Base-by-base conservation (phyloP, 2,888 invertebrate species). In the Palloptera scutellata region DNA sequence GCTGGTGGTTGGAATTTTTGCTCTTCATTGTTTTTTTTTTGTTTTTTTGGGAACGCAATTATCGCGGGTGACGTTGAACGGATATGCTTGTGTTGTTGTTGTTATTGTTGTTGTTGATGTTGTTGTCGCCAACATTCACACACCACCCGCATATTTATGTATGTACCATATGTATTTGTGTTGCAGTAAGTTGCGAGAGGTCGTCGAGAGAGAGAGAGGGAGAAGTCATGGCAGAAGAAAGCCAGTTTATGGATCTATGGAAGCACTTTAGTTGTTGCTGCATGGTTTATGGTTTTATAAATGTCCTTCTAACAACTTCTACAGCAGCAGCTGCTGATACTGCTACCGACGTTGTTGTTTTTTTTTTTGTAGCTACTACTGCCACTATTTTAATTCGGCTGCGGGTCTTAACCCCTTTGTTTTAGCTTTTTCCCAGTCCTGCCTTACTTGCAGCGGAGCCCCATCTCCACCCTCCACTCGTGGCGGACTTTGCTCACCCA, bases 311-410 rank as follows among this genome's bases (percentile, higher is more conserved):
- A 30, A 30, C 30, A 30, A 30, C 30, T 4, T 30, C 30, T 30
- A 30, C 30, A 30, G 30, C 30, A 4, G 30, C 30, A 4, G 30
- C 30, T 30, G 3, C 30, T 4, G 6, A 2, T 30, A 4, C 30
- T 30, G 30, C 30, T n/a, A n/a, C n/a, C n/a, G n/a, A n/a, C n/a
- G n/a, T n/a, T 30, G 30, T 30, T 30, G 30, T 30, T 30, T 2
- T 30, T 30, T 2, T 30, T 30, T 2, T 6, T 30, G 30, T 2
- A 30, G 30, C 30, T 30, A 6, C 53, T 4, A 15, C 15, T 48
- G 51, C n/a, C 51, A 53, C 53, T 53, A 17, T 53, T 53, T 53
- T 53, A 53, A 53, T 53, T 53, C 17, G 53, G 53, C 19, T 53
- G 53, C 53, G 53, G 13, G 57, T 13, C 30, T 11, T 57, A 1